Evolutionary conservation across 1,140 invertebrate genomes (phyloP).

Genomic region (Drepana arcuata): DNA sequence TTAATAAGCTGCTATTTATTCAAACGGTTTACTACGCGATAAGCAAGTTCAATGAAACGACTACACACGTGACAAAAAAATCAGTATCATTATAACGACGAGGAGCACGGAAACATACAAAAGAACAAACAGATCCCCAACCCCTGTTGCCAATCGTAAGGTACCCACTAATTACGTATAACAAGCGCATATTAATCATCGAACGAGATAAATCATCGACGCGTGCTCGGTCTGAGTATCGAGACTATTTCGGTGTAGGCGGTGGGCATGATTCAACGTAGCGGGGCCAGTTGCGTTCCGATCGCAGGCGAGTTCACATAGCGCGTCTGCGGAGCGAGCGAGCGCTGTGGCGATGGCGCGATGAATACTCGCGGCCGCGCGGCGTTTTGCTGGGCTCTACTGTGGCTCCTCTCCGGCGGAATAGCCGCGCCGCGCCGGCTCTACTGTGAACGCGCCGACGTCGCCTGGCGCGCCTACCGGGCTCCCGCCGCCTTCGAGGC

Average conservation of each 20-base stretch:
- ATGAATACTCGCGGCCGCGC: conserved; percentile 55
- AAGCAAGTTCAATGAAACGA: too few relatives aligned
- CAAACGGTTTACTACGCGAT: too few relatives aligned
- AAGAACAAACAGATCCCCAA: too few relatives aligned
- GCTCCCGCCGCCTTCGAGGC: conserved; percentile 62
- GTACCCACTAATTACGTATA: conserved; percentile 45
- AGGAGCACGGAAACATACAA: too few relatives aligned
- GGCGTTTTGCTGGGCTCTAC: conserved; percentile 57
- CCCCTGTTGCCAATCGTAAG: conserved; percentile 3
- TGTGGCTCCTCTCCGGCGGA: conserved; percentile 35
- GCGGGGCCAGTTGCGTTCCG: conserved; percentile 52
- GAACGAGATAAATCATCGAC: conserved; percentile 48
- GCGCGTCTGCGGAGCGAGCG: conserved; percentile 34
- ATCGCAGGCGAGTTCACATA: conserved; percentile 38
- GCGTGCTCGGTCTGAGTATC: too few relatives aligned
- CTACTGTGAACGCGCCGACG: conserved; percentile 64
- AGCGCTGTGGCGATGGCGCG: conserved; percentile 55
- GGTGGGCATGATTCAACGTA: conserved; percentile 40
- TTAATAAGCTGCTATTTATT: too few relatives aligned
- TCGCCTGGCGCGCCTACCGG: conserved; percentile 61
- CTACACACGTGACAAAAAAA: too few relatives aligned
- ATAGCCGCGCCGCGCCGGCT: conserved; percentile 54
- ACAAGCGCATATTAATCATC: conserved; percentile 54
- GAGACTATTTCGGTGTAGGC: conserved; percentile 65
- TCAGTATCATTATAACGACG: too few relatives aligned